Conservation (phyloP, 2,113 vertebrate species). For the Austrofundulus limnaeus region DNA sequence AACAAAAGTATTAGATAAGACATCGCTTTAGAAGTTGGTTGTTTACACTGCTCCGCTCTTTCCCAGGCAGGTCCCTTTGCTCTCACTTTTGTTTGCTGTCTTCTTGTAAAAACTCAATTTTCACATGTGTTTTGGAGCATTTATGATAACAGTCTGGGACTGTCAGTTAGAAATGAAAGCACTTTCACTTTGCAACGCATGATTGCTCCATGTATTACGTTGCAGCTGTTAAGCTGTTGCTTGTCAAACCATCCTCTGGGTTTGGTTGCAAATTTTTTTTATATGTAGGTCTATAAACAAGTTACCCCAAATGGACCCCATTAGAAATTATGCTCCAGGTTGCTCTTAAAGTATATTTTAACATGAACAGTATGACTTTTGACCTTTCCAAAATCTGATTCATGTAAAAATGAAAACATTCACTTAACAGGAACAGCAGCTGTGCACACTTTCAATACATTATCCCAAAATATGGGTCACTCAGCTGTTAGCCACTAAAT, state of each 20-base stretch:
- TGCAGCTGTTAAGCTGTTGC: not conserved
- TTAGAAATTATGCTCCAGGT: constrained; percentile 47
- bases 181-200: not conserved
- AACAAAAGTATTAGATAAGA: not conserved
- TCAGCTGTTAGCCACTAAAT: constrained; percentile 27
- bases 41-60: not conserved
- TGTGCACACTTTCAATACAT: constrained; percentile 51
- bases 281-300: no score
- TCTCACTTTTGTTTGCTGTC: not conserved
- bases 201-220: not conserved
- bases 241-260: not conserved
- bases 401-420: constrained; percentile 18
- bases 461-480: constrained; percentile 25
- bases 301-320: no score
- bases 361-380: constrained; percentile 12
- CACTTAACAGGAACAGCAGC: constrained; percentile 30
- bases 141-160: not conserved
- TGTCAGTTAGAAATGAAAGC: not conserved
- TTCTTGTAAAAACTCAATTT: not conserved
- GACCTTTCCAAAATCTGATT: constrained; percentile 18
- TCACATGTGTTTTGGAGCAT: not conserved
- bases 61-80: not conserved
- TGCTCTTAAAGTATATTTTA: constrained; percentile 33
- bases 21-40: not conserved
- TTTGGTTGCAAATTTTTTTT: no score